phyloP scores from a whole-genome alignment of 2,113 vertebrate species.

The Ornithorhynchus anatinus region DNA sequence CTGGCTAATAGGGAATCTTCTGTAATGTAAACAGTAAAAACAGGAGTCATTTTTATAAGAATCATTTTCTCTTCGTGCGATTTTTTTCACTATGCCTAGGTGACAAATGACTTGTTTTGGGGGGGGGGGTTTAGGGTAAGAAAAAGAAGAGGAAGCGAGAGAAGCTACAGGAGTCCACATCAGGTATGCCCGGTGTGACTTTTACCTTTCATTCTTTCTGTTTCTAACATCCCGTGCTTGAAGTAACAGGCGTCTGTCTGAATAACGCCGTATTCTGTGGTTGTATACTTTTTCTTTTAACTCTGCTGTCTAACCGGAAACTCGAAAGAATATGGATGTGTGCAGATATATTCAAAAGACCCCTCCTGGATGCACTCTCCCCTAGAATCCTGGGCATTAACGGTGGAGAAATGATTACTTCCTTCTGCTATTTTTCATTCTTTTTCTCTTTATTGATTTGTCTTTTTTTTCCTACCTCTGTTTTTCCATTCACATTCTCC shows the following conservation, averaged over 20 bases:
- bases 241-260: neutral
- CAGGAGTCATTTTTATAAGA: neutral
- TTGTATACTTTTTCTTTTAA: slow-evolving; percentile 22
- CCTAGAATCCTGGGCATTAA: neutral
- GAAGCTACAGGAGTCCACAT: slow-evolving; percentile 94
- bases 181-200: slow-evolving; percentile 77
- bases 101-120: too few relatives aligned
- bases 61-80: too few relatives aligned
- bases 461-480: neutral
- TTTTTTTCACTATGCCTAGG: too few relatives aligned
- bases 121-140: slow-evolving; percentile 86
- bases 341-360: neutral
- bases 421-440: neutral
- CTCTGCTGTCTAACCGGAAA: slow-evolving; percentile 17
- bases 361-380: neutral
- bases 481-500: neutral
- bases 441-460: slow-evolving; percentile 15
- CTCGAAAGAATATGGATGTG: too few relatives aligned
- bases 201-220: neutral
- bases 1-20: too few relatives aligned
- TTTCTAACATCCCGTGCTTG: neutral
- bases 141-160: slow-evolving; percentile 99
- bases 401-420: neutral
- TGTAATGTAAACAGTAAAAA: neutral
- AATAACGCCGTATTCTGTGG: neutral